Conservation (phyloP, 1,140 invertebrate species). For the Zaprionus capensis region DNA sequence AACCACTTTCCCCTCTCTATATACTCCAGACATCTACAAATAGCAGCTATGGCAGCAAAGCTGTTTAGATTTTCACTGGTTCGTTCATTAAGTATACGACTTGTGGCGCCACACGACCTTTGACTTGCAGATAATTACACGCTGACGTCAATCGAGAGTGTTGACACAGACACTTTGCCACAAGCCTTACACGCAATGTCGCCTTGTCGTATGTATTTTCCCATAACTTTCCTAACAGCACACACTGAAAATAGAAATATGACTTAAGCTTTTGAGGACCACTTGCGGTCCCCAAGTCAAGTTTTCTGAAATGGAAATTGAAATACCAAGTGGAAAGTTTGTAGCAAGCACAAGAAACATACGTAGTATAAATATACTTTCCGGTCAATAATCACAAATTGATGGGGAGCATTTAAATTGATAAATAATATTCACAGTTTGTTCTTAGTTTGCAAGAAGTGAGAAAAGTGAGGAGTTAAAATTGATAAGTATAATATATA, state of each 20-base stretch:
- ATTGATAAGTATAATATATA: neutral
- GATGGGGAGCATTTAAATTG: neutral
- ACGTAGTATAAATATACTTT: neutral
- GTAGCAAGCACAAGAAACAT: neutral
- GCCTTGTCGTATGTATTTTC: neutral
- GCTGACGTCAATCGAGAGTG: slow-evolving; percentile 55
- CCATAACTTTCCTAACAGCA: neutral
- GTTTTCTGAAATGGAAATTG: neutral
- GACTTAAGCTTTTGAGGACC: neutral
- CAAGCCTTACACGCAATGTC: slow-evolving; percentile 32
- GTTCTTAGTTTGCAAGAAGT: neutral
- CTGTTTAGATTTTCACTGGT: neutral
- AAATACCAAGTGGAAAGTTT: neutral
- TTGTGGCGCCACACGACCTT: slow-evolving; percentile 10
- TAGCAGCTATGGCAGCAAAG: neutral
- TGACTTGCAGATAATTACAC: slow-evolving; percentile 58
- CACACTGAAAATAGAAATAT: slow-evolving; percentile 20
- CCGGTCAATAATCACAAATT: neutral
- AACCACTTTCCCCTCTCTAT: neutral
- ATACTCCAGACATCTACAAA: neutral
- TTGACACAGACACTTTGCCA: slow-evolving; percentile 27
- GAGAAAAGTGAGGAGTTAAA: neutral
- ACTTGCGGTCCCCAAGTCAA: neutral
- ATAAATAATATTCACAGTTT: neutral
- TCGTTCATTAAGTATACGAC: slow-evolving; percentile 13